Percentiles rank a stretch among this genome's conserved stretches.
Evolutionary conservation across 2,888 invertebrate genomes (phyloP).

Genomic region (Octonoba sinensis): DNA sequence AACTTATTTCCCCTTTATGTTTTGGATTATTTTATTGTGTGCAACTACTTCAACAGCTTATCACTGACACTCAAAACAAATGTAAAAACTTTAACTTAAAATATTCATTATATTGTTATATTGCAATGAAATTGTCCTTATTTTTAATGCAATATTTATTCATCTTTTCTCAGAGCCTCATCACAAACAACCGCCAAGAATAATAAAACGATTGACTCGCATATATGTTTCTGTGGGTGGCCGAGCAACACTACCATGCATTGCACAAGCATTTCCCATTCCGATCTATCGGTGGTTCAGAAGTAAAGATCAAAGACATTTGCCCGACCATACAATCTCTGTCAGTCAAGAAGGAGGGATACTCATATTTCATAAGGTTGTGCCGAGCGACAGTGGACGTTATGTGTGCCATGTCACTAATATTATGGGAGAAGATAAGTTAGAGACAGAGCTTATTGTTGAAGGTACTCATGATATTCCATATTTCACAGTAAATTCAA

Average conservation of each 20-base stretch:
- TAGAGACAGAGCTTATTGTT: conserved; percentile 69
- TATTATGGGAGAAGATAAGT: conserved; percentile 69
- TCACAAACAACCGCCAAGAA: conserved; percentile 63
- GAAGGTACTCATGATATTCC: conserved; percentile 70
- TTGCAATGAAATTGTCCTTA: too few species aligned
- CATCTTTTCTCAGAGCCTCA: conserved; percentile 65
- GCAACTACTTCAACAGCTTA: too few species aligned
- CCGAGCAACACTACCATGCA: conserved; percentile 78
- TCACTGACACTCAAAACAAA: too few species aligned
- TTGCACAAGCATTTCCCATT: conserved; percentile 81
- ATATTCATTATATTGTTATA: too few species aligned
- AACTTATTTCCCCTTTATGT: too few species aligned
- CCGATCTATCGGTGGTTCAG: conserved; percentile 78
- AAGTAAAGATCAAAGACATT: conserved; percentile 61
- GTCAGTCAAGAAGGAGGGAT: conserved; percentile 69
- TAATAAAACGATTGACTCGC: conserved; percentile 56
- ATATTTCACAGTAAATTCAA: too few species aligned
- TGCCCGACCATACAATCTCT: conserved; percentile 68
- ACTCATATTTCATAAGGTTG: conserved; percentile 68
- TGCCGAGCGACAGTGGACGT: conserved; percentile 69
- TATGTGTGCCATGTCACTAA: conserved; percentile 71
- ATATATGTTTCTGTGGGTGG: conserved; percentile 68
- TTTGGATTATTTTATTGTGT: too few species aligned
- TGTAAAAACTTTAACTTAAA: too few species aligned
- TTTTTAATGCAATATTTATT: background rate